phyloP scores from a whole-genome alignment of 1,140 invertebrate genomes.

The Andricus grossulariae region DNA sequence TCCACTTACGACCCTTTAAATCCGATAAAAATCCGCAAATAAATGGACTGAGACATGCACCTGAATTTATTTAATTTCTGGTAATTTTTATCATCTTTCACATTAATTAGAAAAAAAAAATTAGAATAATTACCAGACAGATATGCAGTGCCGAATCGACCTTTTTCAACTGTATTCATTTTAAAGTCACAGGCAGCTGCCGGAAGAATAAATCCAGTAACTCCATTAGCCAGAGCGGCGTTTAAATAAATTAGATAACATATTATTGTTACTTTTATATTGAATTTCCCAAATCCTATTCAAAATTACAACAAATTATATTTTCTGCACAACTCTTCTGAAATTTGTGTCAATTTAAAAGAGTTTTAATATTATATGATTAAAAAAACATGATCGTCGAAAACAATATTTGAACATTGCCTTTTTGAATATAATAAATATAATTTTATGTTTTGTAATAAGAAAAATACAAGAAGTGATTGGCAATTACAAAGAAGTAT shows the following conservation, averaged over 20 bases:
- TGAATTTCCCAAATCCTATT: slow-evolving; percentile 5
- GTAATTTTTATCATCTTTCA: not conserved
- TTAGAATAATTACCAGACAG: not conserved
- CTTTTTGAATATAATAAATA: no score
- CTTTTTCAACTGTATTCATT: slow-evolving; percentile 9
- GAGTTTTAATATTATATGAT: no score
- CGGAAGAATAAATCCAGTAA: slow-evolving; percentile 1
- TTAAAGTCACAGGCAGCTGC: slow-evolving; percentile 14
- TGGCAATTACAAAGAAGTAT: not conserved
- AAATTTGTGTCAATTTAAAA: no score
- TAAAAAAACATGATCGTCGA: no score
- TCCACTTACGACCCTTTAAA: slow-evolving; percentile 66
- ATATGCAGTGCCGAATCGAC: not conserved
- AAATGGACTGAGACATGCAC: slow-evolving; percentile 76
- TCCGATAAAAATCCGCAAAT: slow-evolving; percentile 77
- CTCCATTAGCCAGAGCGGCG: not conserved
- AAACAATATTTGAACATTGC: no score
- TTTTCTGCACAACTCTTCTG: no score
- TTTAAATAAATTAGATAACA: slow-evolving; percentile 18
- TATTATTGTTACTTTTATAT: not conserved
- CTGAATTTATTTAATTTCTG: slow-evolving; percentile 48
- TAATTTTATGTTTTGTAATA: no score
- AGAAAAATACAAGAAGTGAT: not conserved
- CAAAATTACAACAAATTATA: not conserved
- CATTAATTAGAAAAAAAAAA: not conserved